phyloP scores from a whole-genome alignment of 1,140 invertebrate species.

The Hycleus cichorii region DNA sequence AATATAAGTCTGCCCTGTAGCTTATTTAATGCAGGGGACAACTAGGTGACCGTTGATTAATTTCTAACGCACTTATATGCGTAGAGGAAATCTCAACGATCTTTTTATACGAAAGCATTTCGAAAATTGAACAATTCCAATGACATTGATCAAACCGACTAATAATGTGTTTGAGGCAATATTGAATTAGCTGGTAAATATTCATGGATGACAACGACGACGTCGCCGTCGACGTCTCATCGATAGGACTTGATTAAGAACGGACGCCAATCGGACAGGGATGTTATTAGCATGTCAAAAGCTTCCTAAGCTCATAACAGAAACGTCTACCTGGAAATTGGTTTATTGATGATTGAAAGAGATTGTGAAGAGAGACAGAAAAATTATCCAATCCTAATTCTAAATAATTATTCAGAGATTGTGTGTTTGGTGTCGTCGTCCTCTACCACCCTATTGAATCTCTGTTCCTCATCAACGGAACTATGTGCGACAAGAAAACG shows the following conservation, averaged over 20 bases:
- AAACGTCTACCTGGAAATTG: too few relatives aligned
- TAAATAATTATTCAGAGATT: too few relatives aligned
- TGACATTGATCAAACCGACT: slow-evolving; percentile 24
- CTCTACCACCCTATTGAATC: background rate
- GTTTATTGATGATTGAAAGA: too few relatives aligned
- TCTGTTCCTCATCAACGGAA: slow-evolving; percentile 3
- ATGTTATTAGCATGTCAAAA: slow-evolving; percentile 13
- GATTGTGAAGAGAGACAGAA: too few relatives aligned
- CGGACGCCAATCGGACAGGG: slow-evolving; percentile 12
- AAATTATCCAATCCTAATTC: too few relatives aligned
- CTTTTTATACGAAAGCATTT: background rate
- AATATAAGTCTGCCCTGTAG: slow-evolving; percentile 24
- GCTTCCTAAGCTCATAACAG: background rate
- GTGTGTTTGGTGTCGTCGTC: too few relatives aligned
- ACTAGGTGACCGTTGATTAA: slow-evolving; percentile 26
- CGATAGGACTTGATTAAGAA: slow-evolving; percentile 22
- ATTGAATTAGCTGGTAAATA: slow-evolving; percentile 33
- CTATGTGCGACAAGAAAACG: background rate
- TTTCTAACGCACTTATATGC: slow-evolving; percentile 18
- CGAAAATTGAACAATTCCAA: background rate
- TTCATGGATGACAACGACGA: slow-evolving; percentile 17
- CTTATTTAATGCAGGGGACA: slow-evolving; percentile 20
- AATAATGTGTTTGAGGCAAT: slow-evolving; percentile 26
- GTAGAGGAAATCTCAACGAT: slow-evolving; percentile 4
- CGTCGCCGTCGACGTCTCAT: slow-evolving; percentile 11